phyloP scores from a whole-genome alignment of 2,888 invertebrate species.

The Trissolcus japonicus region DNA sequence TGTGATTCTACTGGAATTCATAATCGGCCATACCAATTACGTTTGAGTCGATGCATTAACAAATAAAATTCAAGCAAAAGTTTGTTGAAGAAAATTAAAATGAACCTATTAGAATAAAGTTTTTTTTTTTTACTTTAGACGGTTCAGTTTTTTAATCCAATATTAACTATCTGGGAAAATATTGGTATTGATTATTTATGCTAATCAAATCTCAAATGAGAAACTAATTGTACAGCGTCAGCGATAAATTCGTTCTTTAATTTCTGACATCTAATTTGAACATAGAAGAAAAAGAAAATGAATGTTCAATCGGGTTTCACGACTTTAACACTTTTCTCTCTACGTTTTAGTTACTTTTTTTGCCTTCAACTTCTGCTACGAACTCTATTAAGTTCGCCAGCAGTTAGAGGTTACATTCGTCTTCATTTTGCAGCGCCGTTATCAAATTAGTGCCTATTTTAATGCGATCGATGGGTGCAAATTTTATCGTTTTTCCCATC shows the following conservation, averaged over 20 bases:
- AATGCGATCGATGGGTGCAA: slow-evolving; percentile 14
- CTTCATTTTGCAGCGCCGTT: slow-evolving; percentile 20
- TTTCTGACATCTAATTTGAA: slow-evolving; percentile 23
- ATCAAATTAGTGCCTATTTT: slow-evolving; percentile 34
- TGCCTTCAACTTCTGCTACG: slow-evolving; percentile 8
- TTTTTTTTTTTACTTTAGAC: too few relatives aligned
- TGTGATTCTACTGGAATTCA: too few relatives aligned
- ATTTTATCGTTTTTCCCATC: not conserved
- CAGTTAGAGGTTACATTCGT: slow-evolving; percentile 30
- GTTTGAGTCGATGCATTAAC: too few relatives aligned
- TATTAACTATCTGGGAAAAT: too few relatives aligned
- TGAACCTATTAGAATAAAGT: too few relatives aligned
- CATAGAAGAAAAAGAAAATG: slow-evolving; percentile 17
- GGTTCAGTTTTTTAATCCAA: too few relatives aligned
- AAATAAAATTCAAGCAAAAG: too few relatives aligned
- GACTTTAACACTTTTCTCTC: slow-evolving; percentile 20
- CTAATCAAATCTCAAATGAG: not conserved
- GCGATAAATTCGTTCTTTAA: slow-evolving; percentile 22
- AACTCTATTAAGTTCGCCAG: slow-evolving; percentile 36
- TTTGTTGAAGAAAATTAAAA: too few relatives aligned
- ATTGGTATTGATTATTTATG: not conserved
- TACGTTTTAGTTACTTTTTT: slow-evolving; percentile 29
- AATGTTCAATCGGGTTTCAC: slow-evolving; percentile 30
- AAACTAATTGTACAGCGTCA: slow-evolving; percentile 11
- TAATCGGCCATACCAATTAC: too few relatives aligned